These are phyloP conservation scores for Lichenostomus cassidix DNA, from an alignment of 2,113 vertebrate genomes.

Conservation along the genomic window DNA sequence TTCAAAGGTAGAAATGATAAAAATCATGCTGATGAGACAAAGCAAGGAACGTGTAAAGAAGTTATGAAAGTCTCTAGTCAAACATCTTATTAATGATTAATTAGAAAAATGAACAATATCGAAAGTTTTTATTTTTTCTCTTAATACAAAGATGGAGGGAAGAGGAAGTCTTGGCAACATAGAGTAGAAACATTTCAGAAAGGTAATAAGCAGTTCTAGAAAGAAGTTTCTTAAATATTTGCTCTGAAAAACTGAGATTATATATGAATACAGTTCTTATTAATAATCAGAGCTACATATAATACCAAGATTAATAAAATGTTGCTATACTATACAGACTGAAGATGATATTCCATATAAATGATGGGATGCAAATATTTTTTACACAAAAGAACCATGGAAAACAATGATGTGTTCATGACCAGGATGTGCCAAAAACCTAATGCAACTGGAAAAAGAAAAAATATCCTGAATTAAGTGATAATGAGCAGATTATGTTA, in stretches of 20 bases:
- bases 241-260: rapidly evolving
- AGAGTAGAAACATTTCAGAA: neutral
- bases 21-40: neutral
- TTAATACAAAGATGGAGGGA: neutral
- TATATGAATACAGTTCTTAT: neutral
- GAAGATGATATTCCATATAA: neutral
- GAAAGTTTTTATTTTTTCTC: neutral
- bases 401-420: neutral
- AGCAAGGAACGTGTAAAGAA: rapidly evolving
- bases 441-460: neutral
- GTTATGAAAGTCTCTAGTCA: neutral
- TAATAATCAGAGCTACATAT: neutral
- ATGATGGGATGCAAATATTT: neutral
- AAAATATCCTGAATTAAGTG: neutral
- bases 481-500: neutral
- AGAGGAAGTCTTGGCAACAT: neutral
- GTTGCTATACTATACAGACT: neutral
- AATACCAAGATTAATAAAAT: neutral
- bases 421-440: neutral
- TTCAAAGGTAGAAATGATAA: neutral
- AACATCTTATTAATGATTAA: neutral
- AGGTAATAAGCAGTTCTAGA: neutral
- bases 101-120: neutral
- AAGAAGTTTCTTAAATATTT: neutral
- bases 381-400: neutral